Percentiles rank a stretch among this genome's conserved stretches.
phyloP scores from a whole-genome alignment of 2,797 vertebrate species.

The Micropoecilia bifurca region DNA sequence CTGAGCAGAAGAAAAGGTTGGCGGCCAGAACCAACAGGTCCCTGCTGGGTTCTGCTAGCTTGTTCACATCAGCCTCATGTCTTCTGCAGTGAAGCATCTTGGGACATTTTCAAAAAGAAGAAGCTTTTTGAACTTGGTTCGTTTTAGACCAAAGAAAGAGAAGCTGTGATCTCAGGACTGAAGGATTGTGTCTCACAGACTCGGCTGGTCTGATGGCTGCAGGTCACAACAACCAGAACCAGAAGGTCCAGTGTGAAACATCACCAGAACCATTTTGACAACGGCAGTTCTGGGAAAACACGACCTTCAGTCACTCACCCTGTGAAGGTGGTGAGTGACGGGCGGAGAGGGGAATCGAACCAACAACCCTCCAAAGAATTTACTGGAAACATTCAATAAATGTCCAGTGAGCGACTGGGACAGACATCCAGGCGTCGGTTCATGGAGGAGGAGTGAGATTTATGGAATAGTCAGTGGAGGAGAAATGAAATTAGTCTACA shows the following conservation, averaged over 20 bases:
- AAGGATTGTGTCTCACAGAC: background rate
- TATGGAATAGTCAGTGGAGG: background rate
- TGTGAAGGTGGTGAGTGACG: no score
- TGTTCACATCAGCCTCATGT: background rate
- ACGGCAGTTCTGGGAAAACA: no score
- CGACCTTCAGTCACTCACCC: no score
- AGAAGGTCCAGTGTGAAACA: background rate
- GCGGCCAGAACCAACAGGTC: background rate
- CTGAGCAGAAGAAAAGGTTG: constrained; percentile 30
- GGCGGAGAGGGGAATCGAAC: no score
- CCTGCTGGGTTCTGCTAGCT: background rate
- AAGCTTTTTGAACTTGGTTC: background rate
- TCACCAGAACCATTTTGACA: no score
- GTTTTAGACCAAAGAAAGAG: background rate
- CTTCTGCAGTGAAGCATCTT: background rate
- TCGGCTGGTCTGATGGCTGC: background rate
- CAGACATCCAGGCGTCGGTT: background rate
- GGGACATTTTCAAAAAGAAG: background rate
- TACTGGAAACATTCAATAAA: no score
- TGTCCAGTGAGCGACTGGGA: no score
- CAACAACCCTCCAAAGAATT: no score
- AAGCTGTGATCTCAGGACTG: background rate
- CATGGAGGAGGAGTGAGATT: background rate
- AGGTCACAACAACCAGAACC: background rate
- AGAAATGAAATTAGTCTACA: background rate